Base-by-base conservation (phyloP, 1,140 invertebrate genomes). In the Neomicropteryx cornuta region DNA sequence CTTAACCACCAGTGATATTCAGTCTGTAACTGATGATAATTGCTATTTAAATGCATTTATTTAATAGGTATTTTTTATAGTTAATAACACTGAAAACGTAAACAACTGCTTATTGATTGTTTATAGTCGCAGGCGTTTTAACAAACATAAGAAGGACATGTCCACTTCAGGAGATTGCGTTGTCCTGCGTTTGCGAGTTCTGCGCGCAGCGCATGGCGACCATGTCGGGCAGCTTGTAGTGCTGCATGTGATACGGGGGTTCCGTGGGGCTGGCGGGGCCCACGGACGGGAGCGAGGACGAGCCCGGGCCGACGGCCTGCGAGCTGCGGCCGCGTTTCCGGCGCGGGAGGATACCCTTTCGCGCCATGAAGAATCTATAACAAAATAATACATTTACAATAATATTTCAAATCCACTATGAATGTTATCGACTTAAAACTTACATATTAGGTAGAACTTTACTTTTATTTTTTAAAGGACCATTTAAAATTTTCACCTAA, bases 331-430 rank as follows among this genome's bases (percentile, higher is more conserved):
- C 83, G 14, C 83, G 70, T 51, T 83, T 79, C 44, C 83, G 71
- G 48, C 75, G 71, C 17, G 82, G 81, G 34, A 87, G 54, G 40
- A 85, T 85, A 4, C 83, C 83, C 56, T 84, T 85, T 38, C 83
- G 67, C 18, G 81, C 83, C 83, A 85, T 85, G 58, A 84, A 85
- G 56, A 87, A 85, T 16, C 78, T 70, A 51, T n/a, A 56, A 56
- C 33, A 32, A 21, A 44, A 29, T 14, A 10, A 5, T 19, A 23
- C 28, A 29, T 34, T 3, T 36, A 6, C 22, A 22, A 19, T 18
- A 33, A 33, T 13, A n/a, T n/a, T n/a, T n/a, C n/a, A n/a, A n/a
- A n/a, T n/a, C n/a, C n/a, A n/a, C n/a, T 20, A 5, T 34, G n/a
- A 19, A 8, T 8, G 24, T 27, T n/a, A n/a, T 27, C 8, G 24